These are phyloP conservation scores for Rotaria sp. DNA, from an alignment of 2,888 invertebrate genomes.

Conservation along the genomic window DNA sequence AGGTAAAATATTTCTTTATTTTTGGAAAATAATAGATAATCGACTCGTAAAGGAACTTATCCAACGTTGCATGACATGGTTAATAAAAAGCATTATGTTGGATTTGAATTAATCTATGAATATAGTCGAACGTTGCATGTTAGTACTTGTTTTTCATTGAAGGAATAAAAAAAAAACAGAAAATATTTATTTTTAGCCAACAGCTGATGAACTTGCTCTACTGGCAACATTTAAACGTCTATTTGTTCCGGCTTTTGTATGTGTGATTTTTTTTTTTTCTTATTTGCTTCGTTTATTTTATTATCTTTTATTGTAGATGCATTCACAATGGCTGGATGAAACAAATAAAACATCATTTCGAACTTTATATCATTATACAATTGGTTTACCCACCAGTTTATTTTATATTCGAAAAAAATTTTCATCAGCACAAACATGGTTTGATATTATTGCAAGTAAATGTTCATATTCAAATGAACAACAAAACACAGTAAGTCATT, in stretches of 20 bases:
- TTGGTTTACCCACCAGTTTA: conserved; percentile 27
- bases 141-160: neutral
- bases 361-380: neutral
- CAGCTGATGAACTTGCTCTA: neutral
- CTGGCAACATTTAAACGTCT: neutral
- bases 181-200: neutral
- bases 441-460: neutral
- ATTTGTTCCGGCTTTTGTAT: conserved; percentile 17
- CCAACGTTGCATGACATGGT: neutral
- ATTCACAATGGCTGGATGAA: conserved; percentile 10
- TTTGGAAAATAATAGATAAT: neutral
- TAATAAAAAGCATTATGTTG: neutral
- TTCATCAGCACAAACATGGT: neutral
- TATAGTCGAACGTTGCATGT: neutral
- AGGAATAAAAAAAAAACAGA: neutral
- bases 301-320: neutral
- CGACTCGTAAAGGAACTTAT: neutral
- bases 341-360: neutral
- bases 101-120: neutral
- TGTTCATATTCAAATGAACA: neutral
- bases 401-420: neutral
- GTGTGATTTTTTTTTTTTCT: neutral
- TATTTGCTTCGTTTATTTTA: neutral
- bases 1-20: neutral
- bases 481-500: neutral